A percentile compares a stretch with the other conserved stretches of the same genome.
Conservation (phyloP, 2,113 vertebrate species). For the Sus scrofa region T2T-Sscrofa CM000822.6:6634001-6634500, state of each 20-base stretch:
- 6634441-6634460: not conserved
- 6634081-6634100: not conserved
- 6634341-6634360: not conserved
- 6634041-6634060: not conserved
- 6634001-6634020: not conserved
- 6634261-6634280: accelerated
- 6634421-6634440: not conserved
- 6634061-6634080: not conserved
- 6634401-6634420: not conserved
- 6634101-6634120: not conserved
- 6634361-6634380: not conserved
- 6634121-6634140: not conserved
- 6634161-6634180: not conserved
- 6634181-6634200: not conserved
- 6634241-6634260: not conserved
- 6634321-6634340: not conserved
- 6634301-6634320: not conserved
- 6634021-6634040: not conserved
- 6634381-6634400: not conserved
- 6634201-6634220: not conserved
- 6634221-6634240: too few species aligned
- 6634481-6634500: not conserved
- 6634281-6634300: not conserved
- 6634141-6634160: not conserved
- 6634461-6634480: not conserved